phyloP scores from a whole-genome alignment of 2,797 vertebrate species.

The Macrochelys suwanniensis region DNA sequence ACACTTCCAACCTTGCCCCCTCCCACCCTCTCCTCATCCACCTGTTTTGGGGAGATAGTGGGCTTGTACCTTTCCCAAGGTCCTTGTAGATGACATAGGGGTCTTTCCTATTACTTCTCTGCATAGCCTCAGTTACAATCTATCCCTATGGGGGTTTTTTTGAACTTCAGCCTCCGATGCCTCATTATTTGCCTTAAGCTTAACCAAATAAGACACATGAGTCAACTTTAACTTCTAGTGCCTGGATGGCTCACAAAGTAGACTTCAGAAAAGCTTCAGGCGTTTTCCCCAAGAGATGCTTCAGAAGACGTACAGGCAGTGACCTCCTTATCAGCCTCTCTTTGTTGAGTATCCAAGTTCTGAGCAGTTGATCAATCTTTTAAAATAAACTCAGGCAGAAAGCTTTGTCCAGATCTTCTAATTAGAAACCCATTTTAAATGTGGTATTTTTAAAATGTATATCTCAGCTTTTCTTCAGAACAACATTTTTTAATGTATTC shows the following conservation, averaged over 20 bases:
- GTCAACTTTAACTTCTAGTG: background rate
- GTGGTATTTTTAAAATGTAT: background rate
- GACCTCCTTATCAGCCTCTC: background rate
- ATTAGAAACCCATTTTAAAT: background rate
- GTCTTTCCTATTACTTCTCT: no score
- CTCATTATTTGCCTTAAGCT: background rate
- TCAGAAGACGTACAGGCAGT: background rate
- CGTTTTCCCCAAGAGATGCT: background rate
- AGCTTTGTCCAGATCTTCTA: background rate
- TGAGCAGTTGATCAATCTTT: background rate
- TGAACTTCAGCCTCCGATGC: background rate
- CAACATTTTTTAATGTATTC: background rate
- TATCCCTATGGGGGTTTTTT: background rate
- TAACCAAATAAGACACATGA: background rate
- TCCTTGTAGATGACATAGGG: no score
- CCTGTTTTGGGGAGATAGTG: background rate
- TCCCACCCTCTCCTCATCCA: background rate
- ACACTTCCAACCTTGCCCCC: background rate
- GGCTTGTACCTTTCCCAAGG: background rate
- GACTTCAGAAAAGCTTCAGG: background rate
- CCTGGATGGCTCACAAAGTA: background rate
- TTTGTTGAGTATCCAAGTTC: background rate
- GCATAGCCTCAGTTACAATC: background rate
- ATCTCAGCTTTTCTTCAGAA: background rate
- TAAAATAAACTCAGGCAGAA: background rate